Base-by-base conservation (phyloP, 2,797 vertebrate genomes). In the Bovichtus variegatus region DNA sequence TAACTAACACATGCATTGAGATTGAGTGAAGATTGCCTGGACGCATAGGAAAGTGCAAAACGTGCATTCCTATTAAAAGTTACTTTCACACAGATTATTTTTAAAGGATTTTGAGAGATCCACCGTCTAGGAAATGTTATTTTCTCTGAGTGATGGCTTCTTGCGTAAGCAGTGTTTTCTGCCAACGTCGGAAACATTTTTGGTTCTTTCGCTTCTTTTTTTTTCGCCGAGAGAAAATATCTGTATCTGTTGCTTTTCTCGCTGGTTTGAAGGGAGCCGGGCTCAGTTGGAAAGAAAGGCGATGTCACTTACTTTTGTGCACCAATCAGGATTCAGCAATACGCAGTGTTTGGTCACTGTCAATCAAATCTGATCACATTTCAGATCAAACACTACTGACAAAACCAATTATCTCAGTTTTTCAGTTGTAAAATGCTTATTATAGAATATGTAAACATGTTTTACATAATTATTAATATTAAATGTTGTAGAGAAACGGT, bases 1-100 rank as follows among this genome's bases (percentile, higher is more conserved):
- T 47, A 66, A 66, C 69, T n/a, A n/a, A 43, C 66, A 60, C 62
- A 47, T 60, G 69, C 72, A 41, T n/a, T n/a, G n/a, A n/a, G n/a
- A n/a, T n/a, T n/a, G n/a, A n/a, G n/a, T n/a, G n/a, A 73, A 44
- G 21, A 18, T 66, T 13, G 12, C 18, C 12, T 41, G 47, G 21
- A 41, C 36, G 58, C n/a, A 15, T 18, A 18, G n/a, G 3, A 66
- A 23, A 65, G 16, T 12, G 21, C 25, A 50, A 68, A 51, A 67
- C n/a, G 15, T n/a, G n/a, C n/a, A n/a, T n/a, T n/a, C 15, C n/a
- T 29, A 0, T 53, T 18, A 16, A 43, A 46, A 59, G 16, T 41
- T 9, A 6, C 1, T 44, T 1, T 31, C 13, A 36, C 12, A 19
- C 11, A 5, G n/a, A 50, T 50, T 6, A 61, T 49, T 47, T 61